Evolutionary conservation across 2,888 invertebrate species (phyloP), one percentile per base, ranked within the genome.

Genomic region (Chymomyza fuscimana): DNA sequence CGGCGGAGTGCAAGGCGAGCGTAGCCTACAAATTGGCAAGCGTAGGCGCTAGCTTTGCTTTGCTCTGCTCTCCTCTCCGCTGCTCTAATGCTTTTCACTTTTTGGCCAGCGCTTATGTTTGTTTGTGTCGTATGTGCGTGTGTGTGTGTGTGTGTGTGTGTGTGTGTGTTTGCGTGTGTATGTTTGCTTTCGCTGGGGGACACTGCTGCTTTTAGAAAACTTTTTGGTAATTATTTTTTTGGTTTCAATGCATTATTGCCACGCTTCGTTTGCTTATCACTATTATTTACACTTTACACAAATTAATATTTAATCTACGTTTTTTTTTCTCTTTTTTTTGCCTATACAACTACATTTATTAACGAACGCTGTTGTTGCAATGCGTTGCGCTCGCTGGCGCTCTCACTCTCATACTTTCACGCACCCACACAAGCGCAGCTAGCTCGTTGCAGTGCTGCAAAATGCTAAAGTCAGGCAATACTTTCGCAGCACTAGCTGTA

Each of bases 221-320:
- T 40, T 65, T 59, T 51, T 29, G 62, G 62, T 68, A 69, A 58
- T 65, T 69, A 58, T 64, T 69, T 69, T 63, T 63, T 65, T 71
- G 54, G 65, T 71, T 70, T 72, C 52, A 67, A 65, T 67, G 60
- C 67, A 65, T 52, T 58, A 63, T 67, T 59, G 64, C 54, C 54
- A 52, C 36, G 16, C 64, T 52, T 19, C 15, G 10, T 60, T 60
- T 60, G 25, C 60, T 73, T 73, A 73, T 73, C 73, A 76, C 74
- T 76, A 72, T 69, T 72, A 72, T 72, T 75, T 70, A 71, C 64
- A 71, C 76, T 52, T 74, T 67, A 65, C 70, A 74, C 70, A 74
- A n/a, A 73, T 58, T 61, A 19, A 69, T 22, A 59, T 22, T 12
- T 40, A 50, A 46, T 69, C 65, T 66, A 70, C 65, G 54, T 65